Conservation (phyloP, 2,113 vertebrate species). For the Peromyscus maniculatus region DNA sequence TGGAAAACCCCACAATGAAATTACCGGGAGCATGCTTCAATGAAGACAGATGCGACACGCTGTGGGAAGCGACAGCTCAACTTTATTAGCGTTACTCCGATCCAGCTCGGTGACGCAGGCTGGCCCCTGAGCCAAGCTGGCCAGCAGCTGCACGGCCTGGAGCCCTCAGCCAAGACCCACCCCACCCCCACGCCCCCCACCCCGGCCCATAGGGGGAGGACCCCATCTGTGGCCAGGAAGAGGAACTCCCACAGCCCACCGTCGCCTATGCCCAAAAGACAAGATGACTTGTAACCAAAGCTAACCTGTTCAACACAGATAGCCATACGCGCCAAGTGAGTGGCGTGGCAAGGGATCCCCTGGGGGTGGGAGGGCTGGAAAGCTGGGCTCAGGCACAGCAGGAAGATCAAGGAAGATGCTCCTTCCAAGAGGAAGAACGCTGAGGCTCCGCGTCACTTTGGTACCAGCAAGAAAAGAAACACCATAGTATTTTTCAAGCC, state of each 20-base stretch:
- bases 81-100: constrained; percentile 81
- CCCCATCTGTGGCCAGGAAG: not conserved
- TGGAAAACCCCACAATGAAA: constrained; percentile 86
- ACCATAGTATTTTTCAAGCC: not conserved
- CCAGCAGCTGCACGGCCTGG: not conserved
- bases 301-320: not conserved
- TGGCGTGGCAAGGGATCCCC: not conserved
- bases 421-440: too few species aligned
- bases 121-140: not conserved
- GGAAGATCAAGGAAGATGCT: not conserved
- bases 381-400: accelerated
- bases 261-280: not conserved
- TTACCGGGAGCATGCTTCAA: constrained; percentile 86
- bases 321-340: accelerated
- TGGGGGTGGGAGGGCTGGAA: accelerated
- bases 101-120: not conserved
- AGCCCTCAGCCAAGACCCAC: not conserved
- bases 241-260: not conserved
- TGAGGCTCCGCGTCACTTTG: not conserved
- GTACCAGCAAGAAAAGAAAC: not conserved
- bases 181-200: not conserved
- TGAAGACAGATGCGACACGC: constrained; percentile 85
- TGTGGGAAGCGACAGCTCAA: constrained; percentile 80
- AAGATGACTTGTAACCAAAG: not conserved
- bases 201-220: accelerated